Base-by-base conservation (phyloP, 1,140 invertebrate species). In the Atta colombica region DNA sequence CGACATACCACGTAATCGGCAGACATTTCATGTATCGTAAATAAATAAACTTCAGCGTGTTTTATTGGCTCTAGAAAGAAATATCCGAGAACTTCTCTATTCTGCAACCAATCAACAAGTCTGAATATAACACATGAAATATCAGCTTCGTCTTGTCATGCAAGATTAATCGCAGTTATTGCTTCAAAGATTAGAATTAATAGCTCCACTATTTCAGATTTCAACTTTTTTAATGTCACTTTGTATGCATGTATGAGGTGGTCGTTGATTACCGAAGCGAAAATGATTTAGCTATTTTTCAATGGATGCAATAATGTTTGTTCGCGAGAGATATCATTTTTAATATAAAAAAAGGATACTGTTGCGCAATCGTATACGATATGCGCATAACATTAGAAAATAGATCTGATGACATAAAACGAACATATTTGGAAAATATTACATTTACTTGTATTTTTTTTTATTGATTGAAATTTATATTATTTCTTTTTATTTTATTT, bases 241-340 rank as follows among this genome's bases (percentile, higher is more conserved):
- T 16, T 51, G 49, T 51, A 3, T 21, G 55, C n/a, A 5, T 51
- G 10, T 4, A 16, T 21, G 21, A 21, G 51, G 12, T 49, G 14
- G 2, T 63, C 25, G 5, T n/a, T 3, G 12, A n/a, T 21, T 31
- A 14, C 21, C 25, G n/a, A 16, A 16, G 45, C 14, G 45, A 81
- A 31, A 58, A 39, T 81, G 77, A 80, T 63, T 80, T 21, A 7
- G 16, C 61, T 68, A 55, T 3, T 80, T 68, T 14, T 18, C 25
- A 51, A 45, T 49, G 10, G 39, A 60, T 4, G 1, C 25, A 49
- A 45, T 8, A 7, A 25, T 28, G 21, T 14, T 21, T n/a, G 21
- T 10, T 1, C 21, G 31, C 28, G 53, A 69, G 3, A 71, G 16
- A 7, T 8, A 65, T 65, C 16, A 53, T 31, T 60, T 39, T 58